phyloP scores from a whole-genome alignment of 2,888 invertebrate species.

The Merodon equestris region DNA sequence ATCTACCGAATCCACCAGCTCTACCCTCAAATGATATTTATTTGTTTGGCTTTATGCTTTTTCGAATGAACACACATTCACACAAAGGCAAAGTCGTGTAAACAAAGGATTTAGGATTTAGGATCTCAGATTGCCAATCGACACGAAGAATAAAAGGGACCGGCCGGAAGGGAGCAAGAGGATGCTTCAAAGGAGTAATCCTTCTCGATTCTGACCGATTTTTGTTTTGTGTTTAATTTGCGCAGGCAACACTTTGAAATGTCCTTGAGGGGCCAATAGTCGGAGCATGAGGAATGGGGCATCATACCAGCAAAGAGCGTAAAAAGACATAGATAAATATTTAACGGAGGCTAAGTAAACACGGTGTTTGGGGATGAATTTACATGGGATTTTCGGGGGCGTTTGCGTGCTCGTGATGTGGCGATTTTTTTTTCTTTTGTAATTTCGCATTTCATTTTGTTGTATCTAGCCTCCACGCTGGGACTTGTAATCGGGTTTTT shows the following conservation, averaged over 20 bases:
- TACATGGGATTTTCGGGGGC: slow-evolving; percentile 16
- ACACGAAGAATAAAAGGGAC: no score
- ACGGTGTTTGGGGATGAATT: slow-evolving; percentile 20
- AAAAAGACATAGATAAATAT: slow-evolving; percentile 45
- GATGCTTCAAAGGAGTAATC: no score
- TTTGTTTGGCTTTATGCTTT: slow-evolving; percentile 43
- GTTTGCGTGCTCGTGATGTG: no score
- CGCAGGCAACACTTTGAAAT: neutral
- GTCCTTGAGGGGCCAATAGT: no score
- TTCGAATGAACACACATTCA: neutral
- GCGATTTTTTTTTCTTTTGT: no score
- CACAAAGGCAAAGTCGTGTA: neutral
- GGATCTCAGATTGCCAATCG: slow-evolving; percentile 8
- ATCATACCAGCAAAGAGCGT: slow-evolving; percentile 12
- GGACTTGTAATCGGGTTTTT: neutral
- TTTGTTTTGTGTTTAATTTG: slow-evolving; percentile 31
- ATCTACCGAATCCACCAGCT: neutral
- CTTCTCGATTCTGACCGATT: slow-evolving; percentile 4
- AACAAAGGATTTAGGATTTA: slow-evolving; percentile 24
- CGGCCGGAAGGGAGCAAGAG: no score
- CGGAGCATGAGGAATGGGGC: no score
- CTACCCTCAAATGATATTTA: slow-evolving; percentile 19
- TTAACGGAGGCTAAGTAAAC: slow-evolving; percentile 28
- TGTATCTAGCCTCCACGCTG: no score
- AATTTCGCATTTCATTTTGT: no score